Evolutionary conservation across 2,797 vertebrate genomes (phyloP), one percentile per base, ranked within the genome.

Genomic region (Notolepis coatsorum): DNA sequence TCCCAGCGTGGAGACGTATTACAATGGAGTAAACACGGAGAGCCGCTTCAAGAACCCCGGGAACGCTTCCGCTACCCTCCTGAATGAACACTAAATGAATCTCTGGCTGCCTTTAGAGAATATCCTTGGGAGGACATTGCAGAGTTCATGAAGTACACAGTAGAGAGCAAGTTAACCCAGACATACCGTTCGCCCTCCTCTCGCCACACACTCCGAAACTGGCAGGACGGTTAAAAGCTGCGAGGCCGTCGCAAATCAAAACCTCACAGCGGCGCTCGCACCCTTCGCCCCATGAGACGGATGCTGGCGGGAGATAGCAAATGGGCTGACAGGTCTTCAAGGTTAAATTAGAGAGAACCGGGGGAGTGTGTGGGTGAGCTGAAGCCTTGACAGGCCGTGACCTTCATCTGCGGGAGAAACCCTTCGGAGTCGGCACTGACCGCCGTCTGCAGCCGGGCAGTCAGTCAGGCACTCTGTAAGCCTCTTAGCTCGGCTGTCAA

Each of bases 401-500:
- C 33, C 17, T 33, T 17, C 35, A 23, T 8, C 13, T n/a, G 0
- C 0, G 20, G 5, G 1, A 3, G 24, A 66, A 58, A 73, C 33
- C 53, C 41, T 24, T 53, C 15, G 0, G 37, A 10, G 9, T 5
- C 1, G 45, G 49, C 10, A 3, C 37, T 2, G 9, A 25, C 15
- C 15, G 24, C 6, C 3, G 17, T 72, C 67, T 61, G 63, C 49
- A 50, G 69, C 23, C 3, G 35, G 57, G 47, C 65, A 17, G 62
- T n/a, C n/a, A 45, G 27, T 8, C 24, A 0, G 56, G 62, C 46
- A 58, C 64, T 47, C 70, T 46, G 47, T 77, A 65, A 84, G 79
- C 76, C 77, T 68, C 83, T 80, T 50, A 74, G 62, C 48, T 53
- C 2, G 59, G 75, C 84, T 50, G 49, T 71, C 68, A 71, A 71